Percentiles rank a stretch among this genome's conserved stretches.
Evolutionary conservation across 2,797 vertebrate species (phyloP).

Genomic region (Holocentrus rufus): DNA sequence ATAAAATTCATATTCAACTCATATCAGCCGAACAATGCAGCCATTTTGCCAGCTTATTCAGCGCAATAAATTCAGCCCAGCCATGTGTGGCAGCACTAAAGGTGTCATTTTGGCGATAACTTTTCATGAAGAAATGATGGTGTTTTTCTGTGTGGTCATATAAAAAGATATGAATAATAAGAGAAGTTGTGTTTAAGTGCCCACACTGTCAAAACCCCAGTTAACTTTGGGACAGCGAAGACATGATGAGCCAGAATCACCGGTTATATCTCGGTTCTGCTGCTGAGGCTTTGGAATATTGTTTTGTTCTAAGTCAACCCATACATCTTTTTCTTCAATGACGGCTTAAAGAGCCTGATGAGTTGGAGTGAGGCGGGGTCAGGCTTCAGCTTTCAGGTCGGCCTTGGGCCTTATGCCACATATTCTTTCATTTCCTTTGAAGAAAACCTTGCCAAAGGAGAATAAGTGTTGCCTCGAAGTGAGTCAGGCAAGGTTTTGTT

Average conservation of each 20-base stretch:
- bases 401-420: constrained; percentile 34
- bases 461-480: constrained; percentile 5
- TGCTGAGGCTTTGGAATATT: background rate
- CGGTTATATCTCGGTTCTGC: background rate
- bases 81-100: background rate
- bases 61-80: too few relatives aligned
- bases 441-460: constrained; percentile 51
- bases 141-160: background rate
- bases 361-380: constrained; percentile 11
- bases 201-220: background rate
- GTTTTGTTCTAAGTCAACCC: background rate
- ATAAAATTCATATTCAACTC: background rate
- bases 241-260: background rate
- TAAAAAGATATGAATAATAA: background rate
- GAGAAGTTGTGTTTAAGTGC: background rate
- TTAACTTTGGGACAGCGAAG: background rate
- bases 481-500: constrained; percentile 62
- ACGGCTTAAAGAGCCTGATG: background rate
- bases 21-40: too few relatives aligned
- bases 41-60: too few relatives aligned
- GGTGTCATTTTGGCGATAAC: background rate
- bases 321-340: background rate
- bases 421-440: constrained; percentile 59
- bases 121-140: background rate
- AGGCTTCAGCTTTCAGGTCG: constrained; percentile 22